phyloP scores from a whole-genome alignment of 64 coral and sea anemone genomes.

The Dendronephthya gigantea region DNA sequence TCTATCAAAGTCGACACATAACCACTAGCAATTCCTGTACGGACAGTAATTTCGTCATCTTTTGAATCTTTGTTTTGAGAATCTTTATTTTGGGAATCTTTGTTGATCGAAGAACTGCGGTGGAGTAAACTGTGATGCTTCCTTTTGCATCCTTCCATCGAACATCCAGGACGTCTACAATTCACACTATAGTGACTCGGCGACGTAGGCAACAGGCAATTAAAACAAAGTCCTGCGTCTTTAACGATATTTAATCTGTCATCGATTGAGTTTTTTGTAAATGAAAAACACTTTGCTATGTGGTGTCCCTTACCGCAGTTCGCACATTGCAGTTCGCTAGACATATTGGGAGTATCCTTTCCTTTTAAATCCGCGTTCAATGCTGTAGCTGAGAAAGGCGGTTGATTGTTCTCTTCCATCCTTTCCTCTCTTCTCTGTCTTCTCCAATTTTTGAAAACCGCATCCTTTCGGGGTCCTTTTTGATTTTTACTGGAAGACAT shows the following conservation, averaged over 20 bases:
- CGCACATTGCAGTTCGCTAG: too few relatives aligned
- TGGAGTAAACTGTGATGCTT: background rate
- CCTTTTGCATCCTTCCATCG: background rate
- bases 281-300: background rate
- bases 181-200: background rate
- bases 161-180: background rate
- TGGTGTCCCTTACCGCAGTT: background rate
- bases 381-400: too few relatives aligned
- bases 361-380: too few relatives aligned
- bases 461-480: too few relatives aligned
- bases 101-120: background rate
- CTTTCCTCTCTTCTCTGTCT: too few relatives aligned
- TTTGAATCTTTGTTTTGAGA: background rate
- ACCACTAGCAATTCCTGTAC: background rate
- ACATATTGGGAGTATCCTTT: too few relatives aligned
- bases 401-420: too few relatives aligned
- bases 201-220: background rate
- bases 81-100: background rate
- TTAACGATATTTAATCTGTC: background rate
- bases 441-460: too few relatives aligned
- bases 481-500: too few relatives aligned
- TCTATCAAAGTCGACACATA: background rate
- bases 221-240: background rate
- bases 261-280: background rate
- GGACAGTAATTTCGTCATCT: background rate